Evolutionary conservation across 2,113 vertebrate genomes (phyloP).

Genomic region (Megalops atlanticus): DNA sequence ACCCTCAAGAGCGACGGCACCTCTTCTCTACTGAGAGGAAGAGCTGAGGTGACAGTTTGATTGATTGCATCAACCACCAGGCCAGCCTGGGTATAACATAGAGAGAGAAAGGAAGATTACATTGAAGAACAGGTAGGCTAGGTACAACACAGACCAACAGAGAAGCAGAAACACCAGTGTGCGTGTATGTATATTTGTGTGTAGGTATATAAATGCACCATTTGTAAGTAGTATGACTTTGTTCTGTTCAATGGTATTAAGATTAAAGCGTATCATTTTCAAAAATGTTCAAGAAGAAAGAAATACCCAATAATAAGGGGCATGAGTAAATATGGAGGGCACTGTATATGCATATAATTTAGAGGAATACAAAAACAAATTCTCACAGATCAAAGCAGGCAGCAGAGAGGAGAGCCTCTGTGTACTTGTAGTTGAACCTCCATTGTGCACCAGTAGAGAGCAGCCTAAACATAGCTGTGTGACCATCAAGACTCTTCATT

Average conservation of each 20-base stretch:
- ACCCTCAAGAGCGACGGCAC: not conserved
- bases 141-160: not conserved
- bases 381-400: not conserved
- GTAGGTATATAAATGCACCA: not conserved
- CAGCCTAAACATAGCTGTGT: not conserved
- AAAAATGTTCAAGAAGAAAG: too few relatives aligned
- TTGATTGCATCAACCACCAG: slow-evolving; percentile 13
- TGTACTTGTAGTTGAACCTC: not conserved
- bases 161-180: not conserved
- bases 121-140: slow-evolving; percentile 5
- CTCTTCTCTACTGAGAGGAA: slow-evolving; percentile 9
- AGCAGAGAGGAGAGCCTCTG: not conserved
- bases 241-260: too few relatives aligned
- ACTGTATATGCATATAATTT: not conserved
- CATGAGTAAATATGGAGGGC: too few relatives aligned
- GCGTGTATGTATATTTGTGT: not conserved
- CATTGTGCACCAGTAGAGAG: slow-evolving; percentile 11
- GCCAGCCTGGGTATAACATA: not conserved
- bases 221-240: too few relatives aligned
- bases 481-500: too few relatives aligned
- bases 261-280: too few relatives aligned
- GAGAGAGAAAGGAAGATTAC: not conserved
- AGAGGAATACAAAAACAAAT: slow-evolving; percentile 1
- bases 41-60: not conserved
- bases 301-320: too few relatives aligned